A percentile compares a stretch with the other conserved stretches of the same genome.
Evolutionary conservation across 1,140 invertebrate species (phyloP).

Genomic region (Drosophila arizonae): DNA sequence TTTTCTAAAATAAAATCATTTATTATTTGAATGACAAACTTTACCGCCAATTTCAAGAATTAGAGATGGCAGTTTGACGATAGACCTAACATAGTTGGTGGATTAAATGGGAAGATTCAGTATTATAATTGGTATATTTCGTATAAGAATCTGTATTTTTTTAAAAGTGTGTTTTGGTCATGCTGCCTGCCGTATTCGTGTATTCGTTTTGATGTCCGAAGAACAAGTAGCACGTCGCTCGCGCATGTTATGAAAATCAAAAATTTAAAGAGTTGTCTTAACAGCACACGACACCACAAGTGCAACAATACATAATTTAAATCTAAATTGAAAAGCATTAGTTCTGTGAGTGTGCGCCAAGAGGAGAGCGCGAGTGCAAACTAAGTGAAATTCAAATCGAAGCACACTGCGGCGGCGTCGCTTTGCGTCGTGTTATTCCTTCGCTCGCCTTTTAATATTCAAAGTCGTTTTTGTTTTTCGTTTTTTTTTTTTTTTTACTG

Average conservation of each 20-base stretch:
- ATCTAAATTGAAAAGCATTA: not conserved
- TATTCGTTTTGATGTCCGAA: conserved; percentile 44
- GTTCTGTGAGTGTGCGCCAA: conserved; percentile 12
- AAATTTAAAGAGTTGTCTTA: conserved; percentile 26
- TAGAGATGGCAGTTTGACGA: not conserved
- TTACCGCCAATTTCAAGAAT: not conserved
- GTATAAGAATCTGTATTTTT: not conserved
- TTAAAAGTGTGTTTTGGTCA: conserved; percentile 14
- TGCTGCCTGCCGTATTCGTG: conserved; percentile 28
- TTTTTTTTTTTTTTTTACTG: conserved; percentile 3
- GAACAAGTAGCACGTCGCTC: conserved; percentile 35
- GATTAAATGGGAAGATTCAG: not conserved
- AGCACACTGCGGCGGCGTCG: conserved; percentile 54
- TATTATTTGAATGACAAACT: not conserved
- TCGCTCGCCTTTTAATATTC: conserved; percentile 49
- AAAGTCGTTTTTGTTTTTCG: conserved; percentile 35
- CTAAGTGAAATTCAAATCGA: conserved; percentile 48
- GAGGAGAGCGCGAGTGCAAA: conserved; percentile 11
- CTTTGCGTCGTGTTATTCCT: conserved; percentile 44
- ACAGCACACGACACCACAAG: conserved; percentile 31
- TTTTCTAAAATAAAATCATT: too few relatives aligned
- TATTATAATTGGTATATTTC: conserved; percentile 12
- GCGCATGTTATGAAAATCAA: conserved; percentile 45
- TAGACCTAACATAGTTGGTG: not conserved
- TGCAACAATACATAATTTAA: conserved; percentile 24